Evolutionary conservation across 2,888 invertebrate genomes (phyloP), one percentile per base, ranked within the genome.

Genomic region (Drosophila buzzatii): DNA sequence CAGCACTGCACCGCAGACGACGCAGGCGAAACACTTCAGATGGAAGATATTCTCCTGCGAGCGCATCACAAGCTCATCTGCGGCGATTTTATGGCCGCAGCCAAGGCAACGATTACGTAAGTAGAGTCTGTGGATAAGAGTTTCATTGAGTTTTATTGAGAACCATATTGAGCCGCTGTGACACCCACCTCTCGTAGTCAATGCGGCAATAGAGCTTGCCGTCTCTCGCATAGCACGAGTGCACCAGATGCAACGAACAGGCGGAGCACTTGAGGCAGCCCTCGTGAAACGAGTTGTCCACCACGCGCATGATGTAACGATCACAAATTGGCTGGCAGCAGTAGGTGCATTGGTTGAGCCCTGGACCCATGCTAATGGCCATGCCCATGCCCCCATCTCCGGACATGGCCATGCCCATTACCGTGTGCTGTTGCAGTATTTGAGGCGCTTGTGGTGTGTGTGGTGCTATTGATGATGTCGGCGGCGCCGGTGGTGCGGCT

Each of bases 31-130:
- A 92, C 97, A 97, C 82, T 95, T 94, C 74, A 96, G 93, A 94
- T 97, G 97, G 92, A 96, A 97, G 76, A 97, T 96, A 91, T 95
- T 95, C 81, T 95, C 95, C 89, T 95, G 94, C 57, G 96, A 96
- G 81, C 96, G 94, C 96, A 97, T 97, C 82, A 97, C 97, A 83
- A 97, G 94, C 92, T 97, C 97, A 89, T 96, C 96, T 37, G 96
- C 94, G 56, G 95, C 94, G 76, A 97, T 95, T 78, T 95, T 93
- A 91, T 96, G 96, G 53, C 95, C 95, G 92, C 97, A 97, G 51
- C 96, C 95, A 83, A 95, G 95, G 91, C 97, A 97, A 93, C 93
- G 93, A 89, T 96, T 96, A 81, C 96, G 95, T 65, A 95, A 95
- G 92, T 95, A 96, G 81, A 96, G 94, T 92, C 96, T 96, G 94